Base-by-base conservation (phyloP, 2,113 vertebrate genomes). In the Sminthopsis crassicaudata region DNA sequence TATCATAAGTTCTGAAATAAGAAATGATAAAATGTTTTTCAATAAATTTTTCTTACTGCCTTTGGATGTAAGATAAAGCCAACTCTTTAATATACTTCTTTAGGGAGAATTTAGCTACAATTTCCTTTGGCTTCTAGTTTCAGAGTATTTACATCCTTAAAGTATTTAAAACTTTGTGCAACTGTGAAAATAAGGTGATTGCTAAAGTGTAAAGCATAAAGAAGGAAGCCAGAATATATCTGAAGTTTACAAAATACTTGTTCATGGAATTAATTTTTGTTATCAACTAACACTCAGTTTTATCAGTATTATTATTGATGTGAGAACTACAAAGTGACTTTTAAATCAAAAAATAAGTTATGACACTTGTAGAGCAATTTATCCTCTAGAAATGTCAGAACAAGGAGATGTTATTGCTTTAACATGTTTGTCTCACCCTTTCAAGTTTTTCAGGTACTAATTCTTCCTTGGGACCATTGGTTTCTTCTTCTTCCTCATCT, bases 371-470 rank as follows among this genome's bases (percentile, higher is more conserved):
- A 97, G 42, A 91, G 92, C 0, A 89, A 96, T 1, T 14, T 42
- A 42, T 84, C 8, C n/a, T 42, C n/a, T 23, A 42, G n/a, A 42
- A 84, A 23, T 23, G 42, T 42, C n/a, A 88, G 60, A 57, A 67
- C 8, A 53, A 46, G 53, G 53, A 57, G 11, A 50, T 0, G 88
- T 19, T 91, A 84, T 42, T 42, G 67, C 22, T 84, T 42, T 23
- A 84, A 84, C 16, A 91, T 91, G 42, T 46, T 95, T 53, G 91
- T 60, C 98, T 97, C 96, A 99, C 99, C 98, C 98, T 98, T 98
- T 99, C 99, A 97, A 99, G 98, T 98, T 99, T 99, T 97, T 99
- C 99, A 97, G 99, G 98, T 93, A 98, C 91, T 92, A 99, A 97
- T 53, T 99, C 99, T 98, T 99, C 98, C 96, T 98, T 99, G n/a